Evolutionary conservation across 2,888 invertebrate species (phyloP).

Genomic region (Leptura quadrifasciata): DNA sequence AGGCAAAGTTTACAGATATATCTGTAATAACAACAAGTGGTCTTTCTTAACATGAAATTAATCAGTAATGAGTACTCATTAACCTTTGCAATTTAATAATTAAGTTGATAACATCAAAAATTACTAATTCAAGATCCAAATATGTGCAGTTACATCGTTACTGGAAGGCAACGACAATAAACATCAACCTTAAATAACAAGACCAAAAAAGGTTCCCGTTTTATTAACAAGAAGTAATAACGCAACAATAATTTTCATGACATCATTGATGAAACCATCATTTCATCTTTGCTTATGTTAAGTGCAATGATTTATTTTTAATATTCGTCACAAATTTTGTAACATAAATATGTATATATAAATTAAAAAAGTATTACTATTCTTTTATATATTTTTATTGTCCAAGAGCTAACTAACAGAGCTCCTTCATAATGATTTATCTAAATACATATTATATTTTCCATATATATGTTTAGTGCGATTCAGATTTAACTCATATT

Average conservation of each 20-base stretch:
- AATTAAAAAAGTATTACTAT: no score
- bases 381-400: no score
- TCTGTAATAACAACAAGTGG: not conserved
- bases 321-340: no score
- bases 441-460: no score
- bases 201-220: not conserved
- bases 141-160: not conserved
- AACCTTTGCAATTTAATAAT: not conserved
- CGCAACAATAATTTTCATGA: not conserved
- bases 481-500: no score
- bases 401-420: no score
- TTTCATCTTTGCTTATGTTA: no score
- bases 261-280: not conserved
- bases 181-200: not conserved
- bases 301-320: no score
- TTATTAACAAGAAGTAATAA: not conserved
- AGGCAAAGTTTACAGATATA: not conserved
- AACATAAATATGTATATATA: no score
- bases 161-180: not conserved
- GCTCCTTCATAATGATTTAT: no score
- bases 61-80: not conserved
- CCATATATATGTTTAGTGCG: no score
- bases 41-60: not conserved
- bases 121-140: not conserved
- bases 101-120: not conserved